These are phyloP conservation scores for Poecile atricapillus DNA, from an alignment of 2,113 vertebrate genomes.

Conservation along the genomic window DNA sequence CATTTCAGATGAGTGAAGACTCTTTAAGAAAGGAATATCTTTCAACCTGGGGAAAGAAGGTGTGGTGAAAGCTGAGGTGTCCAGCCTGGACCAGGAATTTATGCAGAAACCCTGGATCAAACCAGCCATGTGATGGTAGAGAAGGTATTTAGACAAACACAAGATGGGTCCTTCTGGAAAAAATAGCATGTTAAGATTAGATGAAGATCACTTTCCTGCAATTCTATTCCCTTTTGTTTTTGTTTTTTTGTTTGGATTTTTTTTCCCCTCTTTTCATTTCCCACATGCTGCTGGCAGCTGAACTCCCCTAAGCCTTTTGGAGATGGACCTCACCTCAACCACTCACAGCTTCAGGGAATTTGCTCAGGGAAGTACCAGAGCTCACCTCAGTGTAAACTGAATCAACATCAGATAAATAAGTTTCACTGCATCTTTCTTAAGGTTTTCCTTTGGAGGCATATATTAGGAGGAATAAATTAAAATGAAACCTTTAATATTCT, in stretches of 20 bases:
- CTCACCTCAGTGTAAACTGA: not conserved
- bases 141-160: not conserved
- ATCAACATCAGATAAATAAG: not conserved
- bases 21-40: not conserved
- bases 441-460: not conserved
- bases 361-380: not conserved
- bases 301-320: not conserved
- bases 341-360: not conserved
- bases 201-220: not conserved
- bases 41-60: not conserved
- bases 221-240: not conserved
- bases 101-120: not conserved
- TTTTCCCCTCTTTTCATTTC: not conserved
- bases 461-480: not conserved
- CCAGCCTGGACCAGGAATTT: not conserved
- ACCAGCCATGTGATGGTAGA: not conserved
- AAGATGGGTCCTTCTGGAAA: not conserved
- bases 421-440: not conserved
- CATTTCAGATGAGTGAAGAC: not conserved
- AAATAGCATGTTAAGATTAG: not conserved
- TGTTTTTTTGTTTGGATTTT: not conserved
- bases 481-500: conserved; percentile 22
- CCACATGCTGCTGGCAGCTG: not conserved
- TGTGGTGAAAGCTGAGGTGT: not conserved
- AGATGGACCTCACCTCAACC: not conserved